phyloP scores from a whole-genome alignment of 1,140 invertebrate species.

The Lasioglossum baleicum region DNA sequence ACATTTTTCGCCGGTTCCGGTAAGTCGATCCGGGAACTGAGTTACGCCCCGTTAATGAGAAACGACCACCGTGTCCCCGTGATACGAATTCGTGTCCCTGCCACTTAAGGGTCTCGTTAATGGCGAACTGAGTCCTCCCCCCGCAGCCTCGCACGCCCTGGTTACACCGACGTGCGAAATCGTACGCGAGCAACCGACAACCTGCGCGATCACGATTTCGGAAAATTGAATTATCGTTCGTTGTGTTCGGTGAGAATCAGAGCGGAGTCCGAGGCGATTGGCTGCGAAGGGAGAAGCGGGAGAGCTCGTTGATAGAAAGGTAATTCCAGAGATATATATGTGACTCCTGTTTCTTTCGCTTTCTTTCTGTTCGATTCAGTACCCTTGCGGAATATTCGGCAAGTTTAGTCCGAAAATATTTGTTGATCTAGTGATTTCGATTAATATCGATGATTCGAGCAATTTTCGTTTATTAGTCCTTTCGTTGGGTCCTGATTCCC shows the following conservation, averaged over 20 bases:
- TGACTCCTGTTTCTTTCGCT: too few relatives aligned
- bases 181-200: too few relatives aligned
- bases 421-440: too few relatives aligned
- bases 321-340: too few relatives aligned
- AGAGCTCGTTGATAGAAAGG: conserved; percentile 6
- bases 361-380: too few relatives aligned
- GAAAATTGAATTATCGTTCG: not conserved
- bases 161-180: too few relatives aligned
- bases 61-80: not conserved
- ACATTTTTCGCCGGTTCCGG: conserved; percentile 53
- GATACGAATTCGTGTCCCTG: conserved; percentile 9
- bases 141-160: not conserved
- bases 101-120: conserved; percentile 2
- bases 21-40: conserved; percentile 30
- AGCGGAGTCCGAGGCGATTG: too few relatives aligned
- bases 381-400: too few relatives aligned
- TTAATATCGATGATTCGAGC: too few relatives aligned
- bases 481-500: too few relatives aligned
- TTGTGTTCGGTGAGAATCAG: not conserved
- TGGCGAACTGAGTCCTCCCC: not conserved
- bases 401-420: too few relatives aligned
- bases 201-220: not conserved
- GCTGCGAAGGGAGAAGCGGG: not conserved
- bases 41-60: conserved; percentile 13
- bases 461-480: too few relatives aligned